Evolutionary conservation across 2,113 vertebrate species (phyloP).

Genomic region (Ceyx margarethae): DNA sequence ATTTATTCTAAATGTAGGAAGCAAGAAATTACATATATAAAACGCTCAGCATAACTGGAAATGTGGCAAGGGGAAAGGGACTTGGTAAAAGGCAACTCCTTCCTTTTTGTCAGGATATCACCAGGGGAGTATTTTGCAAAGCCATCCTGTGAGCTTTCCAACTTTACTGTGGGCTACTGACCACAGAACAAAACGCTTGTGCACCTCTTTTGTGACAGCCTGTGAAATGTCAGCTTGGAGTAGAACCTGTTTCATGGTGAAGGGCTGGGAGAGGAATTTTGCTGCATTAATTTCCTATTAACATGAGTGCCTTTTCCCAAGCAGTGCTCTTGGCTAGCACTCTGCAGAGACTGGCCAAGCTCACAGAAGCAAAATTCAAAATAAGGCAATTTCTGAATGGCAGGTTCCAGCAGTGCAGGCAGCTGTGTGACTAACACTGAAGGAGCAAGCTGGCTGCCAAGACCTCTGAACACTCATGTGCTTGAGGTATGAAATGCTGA

Average conservation of each 20-base stretch:
- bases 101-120: background rate
- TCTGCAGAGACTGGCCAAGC: background rate
- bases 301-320: background rate
- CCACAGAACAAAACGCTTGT: background rate
- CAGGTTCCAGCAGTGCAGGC: background rate
- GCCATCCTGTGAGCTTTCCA: background rate
- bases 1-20: background rate
- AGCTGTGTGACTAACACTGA: background rate
- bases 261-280: background rate
- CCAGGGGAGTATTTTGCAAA: background rate
- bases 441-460: background rate
- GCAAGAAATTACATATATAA: background rate
- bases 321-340: background rate
- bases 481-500: background rate
- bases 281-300: background rate
- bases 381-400: background rate
- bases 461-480: background rate
- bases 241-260: background rate
- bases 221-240: fast-evolving
- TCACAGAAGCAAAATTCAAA: background rate
- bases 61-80: background rate
- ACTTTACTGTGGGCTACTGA: background rate
- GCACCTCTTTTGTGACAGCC: background rate
- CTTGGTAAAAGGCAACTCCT: background rate
- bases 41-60: background rate